Conservation (phyloP, 2,797 vertebrate species). For the Merluccius polli region DNA sequence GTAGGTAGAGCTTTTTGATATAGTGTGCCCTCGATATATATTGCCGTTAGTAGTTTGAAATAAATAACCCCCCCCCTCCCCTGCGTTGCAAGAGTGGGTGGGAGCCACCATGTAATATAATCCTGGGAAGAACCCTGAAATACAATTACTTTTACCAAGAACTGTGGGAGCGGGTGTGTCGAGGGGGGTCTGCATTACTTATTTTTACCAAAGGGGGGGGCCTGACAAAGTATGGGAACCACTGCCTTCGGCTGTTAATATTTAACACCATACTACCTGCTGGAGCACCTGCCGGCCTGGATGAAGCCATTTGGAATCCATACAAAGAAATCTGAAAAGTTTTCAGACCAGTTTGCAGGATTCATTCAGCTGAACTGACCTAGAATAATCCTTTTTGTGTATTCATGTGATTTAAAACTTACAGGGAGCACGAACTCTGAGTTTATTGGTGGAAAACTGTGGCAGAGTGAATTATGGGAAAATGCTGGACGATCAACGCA, state of each 20-base stretch:
- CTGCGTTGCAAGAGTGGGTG: no score
- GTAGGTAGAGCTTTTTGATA: no score
- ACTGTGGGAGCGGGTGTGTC: no score
- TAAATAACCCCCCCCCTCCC: no score
- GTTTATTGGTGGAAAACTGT: slow-evolving; percentile 88
- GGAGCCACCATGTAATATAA: no score
- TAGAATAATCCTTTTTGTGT: background rate
- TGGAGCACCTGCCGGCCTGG: slow-evolving; percentile 35
- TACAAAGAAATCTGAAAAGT: background rate
- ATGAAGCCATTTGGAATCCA: slow-evolving; percentile 31
- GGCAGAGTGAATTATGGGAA: slow-evolving; percentile 90
- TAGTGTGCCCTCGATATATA: no score
- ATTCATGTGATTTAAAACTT: slow-evolving; percentile 20
- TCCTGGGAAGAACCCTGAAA: no score
- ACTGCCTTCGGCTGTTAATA: slow-evolving; percentile 44
- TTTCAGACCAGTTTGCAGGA: background rate
- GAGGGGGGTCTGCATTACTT: no score
- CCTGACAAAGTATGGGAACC: no score
- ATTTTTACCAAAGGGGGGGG: slow-evolving; percentile 32
- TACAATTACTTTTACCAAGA: no score
- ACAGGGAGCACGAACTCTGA: slow-evolving; percentile 79
- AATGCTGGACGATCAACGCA: slow-evolving; percentile 81
- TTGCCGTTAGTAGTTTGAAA: no score
- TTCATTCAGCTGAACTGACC: background rate
- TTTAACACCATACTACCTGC: slow-evolving; percentile 33